Evolutionary conservation across 2,113 vertebrate species (phyloP).

Genomic region (Pipra filicauda): DNA sequence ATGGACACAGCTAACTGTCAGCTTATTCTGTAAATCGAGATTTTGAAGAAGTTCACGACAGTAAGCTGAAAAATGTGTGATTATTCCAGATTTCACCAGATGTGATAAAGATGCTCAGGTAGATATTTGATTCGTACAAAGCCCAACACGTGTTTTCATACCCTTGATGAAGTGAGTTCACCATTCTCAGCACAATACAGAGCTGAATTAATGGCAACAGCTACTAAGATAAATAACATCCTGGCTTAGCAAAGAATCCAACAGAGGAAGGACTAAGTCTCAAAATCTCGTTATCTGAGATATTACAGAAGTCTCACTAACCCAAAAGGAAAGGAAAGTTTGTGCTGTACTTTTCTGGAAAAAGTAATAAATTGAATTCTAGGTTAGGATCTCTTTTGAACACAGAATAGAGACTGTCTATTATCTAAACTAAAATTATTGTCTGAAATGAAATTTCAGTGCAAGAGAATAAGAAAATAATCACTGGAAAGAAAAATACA

Average conservation of each 20-base stretch:
- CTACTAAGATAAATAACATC: neutral
- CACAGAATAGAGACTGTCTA: neutral
- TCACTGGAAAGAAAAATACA: neutral
- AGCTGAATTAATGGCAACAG: neutral
- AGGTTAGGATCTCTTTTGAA: neutral
- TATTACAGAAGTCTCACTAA: neutral
- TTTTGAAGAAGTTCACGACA: neutral
- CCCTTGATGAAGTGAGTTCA: rapidly evolving
- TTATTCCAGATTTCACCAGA: neutral
- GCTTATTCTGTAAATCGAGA: neutral
- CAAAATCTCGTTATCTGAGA: neutral
- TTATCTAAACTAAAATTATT: neutral
- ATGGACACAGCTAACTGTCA: neutral
- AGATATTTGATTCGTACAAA: neutral
- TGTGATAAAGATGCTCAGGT: neutral
- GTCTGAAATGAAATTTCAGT: neutral
- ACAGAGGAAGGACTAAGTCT: neutral
- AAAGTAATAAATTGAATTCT: neutral
- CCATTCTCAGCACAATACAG: neutral
- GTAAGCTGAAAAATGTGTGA: neutral
- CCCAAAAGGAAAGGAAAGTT: neutral
- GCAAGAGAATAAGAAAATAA: neutral
- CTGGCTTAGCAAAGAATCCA: neutral
- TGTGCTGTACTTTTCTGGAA: neutral
- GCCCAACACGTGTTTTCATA: neutral